Evolutionary conservation across 2,113 vertebrate species (phyloP).

Genomic region (Pygathrix nemaeus): DNA sequence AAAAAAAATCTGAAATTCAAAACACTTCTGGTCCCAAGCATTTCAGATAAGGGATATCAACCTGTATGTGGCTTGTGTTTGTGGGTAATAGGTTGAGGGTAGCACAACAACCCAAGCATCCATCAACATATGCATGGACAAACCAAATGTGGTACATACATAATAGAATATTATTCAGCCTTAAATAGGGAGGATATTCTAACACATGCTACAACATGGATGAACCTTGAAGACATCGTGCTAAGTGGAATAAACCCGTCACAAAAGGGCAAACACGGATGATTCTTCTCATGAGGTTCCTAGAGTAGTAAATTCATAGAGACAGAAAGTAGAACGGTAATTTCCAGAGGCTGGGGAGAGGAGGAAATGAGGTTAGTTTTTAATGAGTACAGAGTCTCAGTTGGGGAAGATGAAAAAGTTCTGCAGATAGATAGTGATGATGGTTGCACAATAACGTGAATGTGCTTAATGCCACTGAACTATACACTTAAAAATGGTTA

Average conservation of each 20-base stretch:
- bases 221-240: not conserved
- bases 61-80: not conserved
- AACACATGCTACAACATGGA: not conserved
- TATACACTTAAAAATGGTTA: not conserved
- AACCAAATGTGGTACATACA: not conserved
- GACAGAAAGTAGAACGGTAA: not conserved
- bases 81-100: not conserved
- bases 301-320: not conserved
- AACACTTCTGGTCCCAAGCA: not conserved
- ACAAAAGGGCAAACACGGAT: not conserved
- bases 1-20: not conserved
- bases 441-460: not conserved
- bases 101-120: not conserved
- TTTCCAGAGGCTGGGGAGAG: not conserved
- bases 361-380: not conserved
- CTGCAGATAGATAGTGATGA: not conserved
- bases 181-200: conserved; percentile 17
- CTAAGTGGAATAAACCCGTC: not conserved
- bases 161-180: not conserved
- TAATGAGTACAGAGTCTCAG: not conserved
- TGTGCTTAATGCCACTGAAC: not conserved
- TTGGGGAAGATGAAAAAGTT: not conserved
- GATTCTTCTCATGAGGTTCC: not conserved
- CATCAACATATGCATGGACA: not conserved
- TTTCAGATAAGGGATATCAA: not conserved